Evolutionary conservation across 2,113 vertebrate genomes (phyloP).

Genomic region (Holacanthus passer): DNA sequence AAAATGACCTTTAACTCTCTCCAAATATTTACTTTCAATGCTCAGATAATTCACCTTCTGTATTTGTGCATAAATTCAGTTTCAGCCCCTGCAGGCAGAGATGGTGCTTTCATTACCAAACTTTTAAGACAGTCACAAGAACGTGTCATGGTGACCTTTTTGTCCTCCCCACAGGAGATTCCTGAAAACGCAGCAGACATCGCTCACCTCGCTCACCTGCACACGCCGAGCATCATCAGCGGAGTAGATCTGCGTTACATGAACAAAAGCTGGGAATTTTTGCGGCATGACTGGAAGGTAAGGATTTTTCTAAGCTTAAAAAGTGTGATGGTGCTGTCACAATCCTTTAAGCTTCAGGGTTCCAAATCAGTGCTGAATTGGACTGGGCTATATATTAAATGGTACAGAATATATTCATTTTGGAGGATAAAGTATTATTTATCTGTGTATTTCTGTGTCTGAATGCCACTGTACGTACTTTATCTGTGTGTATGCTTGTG

Average conservation of each 20-base stretch:
- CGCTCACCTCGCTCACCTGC: slow-evolving; percentile 85
- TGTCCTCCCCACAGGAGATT: slow-evolving; percentile 84
- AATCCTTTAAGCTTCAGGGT: neutral
- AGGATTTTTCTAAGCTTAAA: neutral
- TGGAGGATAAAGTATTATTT: neutral
- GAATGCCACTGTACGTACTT: neutral
- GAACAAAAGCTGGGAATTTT: slow-evolving; percentile 83
- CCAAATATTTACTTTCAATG: neutral
- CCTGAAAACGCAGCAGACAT: slow-evolving; percentile 87
- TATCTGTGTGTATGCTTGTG: neutral
- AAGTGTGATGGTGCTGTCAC: neutral
- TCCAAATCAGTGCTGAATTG: too few relatives aligned
- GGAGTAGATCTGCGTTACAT: slow-evolving; percentile 85
- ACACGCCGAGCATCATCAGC: slow-evolving; percentile 81
- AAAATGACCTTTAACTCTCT: too few relatives aligned
- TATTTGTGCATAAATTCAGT: neutral
- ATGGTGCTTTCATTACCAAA: neutral
- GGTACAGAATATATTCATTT: neutral
- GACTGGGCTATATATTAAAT: too few relatives aligned
- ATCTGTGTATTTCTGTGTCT: neutral
- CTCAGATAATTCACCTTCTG: neutral
- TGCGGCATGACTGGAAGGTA: slow-evolving; percentile 89
- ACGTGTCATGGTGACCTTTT: neutral
- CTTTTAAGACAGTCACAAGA: neutral
- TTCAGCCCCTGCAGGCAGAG: neutral